Conservation (phyloP, 2,797 vertebrate species). For the Martes flavigula region DNA sequence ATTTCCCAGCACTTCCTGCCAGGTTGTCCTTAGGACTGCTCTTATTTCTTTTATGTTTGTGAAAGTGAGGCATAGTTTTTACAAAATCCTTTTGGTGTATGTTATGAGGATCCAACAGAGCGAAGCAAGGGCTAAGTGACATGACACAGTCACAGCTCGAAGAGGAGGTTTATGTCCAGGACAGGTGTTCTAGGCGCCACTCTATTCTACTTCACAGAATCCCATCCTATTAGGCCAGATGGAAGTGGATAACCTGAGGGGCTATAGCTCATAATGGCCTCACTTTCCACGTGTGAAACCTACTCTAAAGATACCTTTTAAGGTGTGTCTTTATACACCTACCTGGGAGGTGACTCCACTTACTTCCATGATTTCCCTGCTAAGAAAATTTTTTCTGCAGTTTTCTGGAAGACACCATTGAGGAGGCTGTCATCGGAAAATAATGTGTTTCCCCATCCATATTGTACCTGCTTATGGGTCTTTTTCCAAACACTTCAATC, state of each 20-base stretch:
- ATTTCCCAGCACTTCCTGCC: neutral
- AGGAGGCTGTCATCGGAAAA: neutral
- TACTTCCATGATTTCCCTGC: neutral
- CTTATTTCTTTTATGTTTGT: conserved; percentile 3
- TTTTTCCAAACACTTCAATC: conserved; percentile 27
- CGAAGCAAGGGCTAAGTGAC: neutral
- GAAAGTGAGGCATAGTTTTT: neutral
- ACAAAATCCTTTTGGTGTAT: neutral
- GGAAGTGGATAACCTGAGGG: neutral
- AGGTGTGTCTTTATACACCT: neutral
- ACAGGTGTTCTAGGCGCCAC: neutral
- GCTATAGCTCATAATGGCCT: neutral
- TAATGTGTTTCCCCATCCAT: neutral
- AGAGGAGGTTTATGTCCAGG: neutral
- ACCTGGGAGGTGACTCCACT: neutral
- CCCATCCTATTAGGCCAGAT: neutral
- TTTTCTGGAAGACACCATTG: conserved; percentile 6
- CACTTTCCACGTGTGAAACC: neutral
- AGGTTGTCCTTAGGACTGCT: neutral
- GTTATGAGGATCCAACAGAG: neutral
- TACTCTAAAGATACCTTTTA: neutral
- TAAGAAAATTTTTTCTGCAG: conserved; percentile 10
- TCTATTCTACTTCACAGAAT: neutral
- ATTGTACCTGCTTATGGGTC: neutral
- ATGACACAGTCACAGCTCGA: neutral